Evolutionary conservation across 2,113 vertebrate species (phyloP).

Genomic region (Erythrocercus mccallii): DNA sequence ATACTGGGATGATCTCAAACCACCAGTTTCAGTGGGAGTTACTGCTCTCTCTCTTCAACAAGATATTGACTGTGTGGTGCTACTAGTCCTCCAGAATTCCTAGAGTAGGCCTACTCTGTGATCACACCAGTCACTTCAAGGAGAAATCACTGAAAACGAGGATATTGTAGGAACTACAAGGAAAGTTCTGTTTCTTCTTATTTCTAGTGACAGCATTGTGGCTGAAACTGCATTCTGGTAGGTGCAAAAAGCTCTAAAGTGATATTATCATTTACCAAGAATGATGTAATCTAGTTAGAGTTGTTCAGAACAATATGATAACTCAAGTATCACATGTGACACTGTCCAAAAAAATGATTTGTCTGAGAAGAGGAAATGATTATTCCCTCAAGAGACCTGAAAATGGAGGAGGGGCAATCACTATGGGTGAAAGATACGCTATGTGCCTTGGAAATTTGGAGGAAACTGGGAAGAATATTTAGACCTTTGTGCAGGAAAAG

Average conservation of each 20-base stretch:
- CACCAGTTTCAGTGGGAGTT: background rate
- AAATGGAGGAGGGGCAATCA: background rate
- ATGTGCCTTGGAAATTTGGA: background rate
- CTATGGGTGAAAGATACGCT: background rate
- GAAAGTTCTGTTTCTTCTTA: background rate
- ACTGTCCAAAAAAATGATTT: background rate
- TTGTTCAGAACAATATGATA: background rate
- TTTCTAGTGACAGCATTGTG: background rate
- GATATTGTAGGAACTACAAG: background rate
- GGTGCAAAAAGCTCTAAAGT: background rate
- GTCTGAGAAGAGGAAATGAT: background rate
- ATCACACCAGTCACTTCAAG: background rate
- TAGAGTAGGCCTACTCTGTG: background rate
- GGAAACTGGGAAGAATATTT: background rate
- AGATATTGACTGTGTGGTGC: background rate
- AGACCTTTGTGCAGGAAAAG: background rate
- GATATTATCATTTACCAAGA: background rate
- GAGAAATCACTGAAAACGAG: background rate
- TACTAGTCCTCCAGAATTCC: background rate
- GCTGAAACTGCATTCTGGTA: background rate
- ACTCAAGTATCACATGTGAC: background rate
- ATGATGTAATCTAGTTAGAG: rapidly evolving
- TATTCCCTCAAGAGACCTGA: background rate
- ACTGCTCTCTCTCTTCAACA: background rate
- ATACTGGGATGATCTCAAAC: background rate